A percentile compares a stretch with the other conserved stretches of the same genome.
Conservation (phyloP, 2,113 vertebrate genomes). For the Bos taurus region DNA sequence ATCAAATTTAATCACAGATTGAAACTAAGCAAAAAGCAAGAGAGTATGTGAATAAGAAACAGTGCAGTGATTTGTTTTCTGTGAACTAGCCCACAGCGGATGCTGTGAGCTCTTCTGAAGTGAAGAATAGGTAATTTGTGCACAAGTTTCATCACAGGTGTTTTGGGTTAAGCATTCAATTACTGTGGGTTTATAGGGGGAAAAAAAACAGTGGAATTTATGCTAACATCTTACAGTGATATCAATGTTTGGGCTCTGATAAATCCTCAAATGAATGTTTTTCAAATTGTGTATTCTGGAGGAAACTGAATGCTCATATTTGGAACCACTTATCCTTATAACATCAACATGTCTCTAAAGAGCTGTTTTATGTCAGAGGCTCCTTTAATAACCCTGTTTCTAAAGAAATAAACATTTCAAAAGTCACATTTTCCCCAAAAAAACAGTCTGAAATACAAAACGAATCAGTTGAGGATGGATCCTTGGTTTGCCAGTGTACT, state of each 20-base stretch:
- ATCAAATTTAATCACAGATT: conserved; percentile 24
- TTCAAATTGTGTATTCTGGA: conserved; percentile 26
- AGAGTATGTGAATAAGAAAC: not conserved
- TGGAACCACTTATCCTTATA: conserved; percentile 41
- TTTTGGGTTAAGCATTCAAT: conserved; percentile 52
- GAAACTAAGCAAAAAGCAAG: not conserved
- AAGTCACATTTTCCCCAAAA: conserved; percentile 11
- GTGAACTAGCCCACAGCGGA: not conserved
- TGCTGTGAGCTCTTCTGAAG: not conserved
- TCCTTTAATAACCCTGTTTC: conserved; percentile 54
- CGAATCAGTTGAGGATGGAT: not conserved
- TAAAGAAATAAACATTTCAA: conserved; percentile 56
- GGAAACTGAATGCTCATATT: conserved; percentile 32
- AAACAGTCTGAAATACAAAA: conserved; percentile 43
- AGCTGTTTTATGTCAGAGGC: conserved; percentile 53
- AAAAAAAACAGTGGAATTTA: conserved; percentile 23
- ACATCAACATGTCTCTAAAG: conserved; percentile 30
- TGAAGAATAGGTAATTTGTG: not conserved
- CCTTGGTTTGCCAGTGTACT: not conserved
- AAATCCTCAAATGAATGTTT: conserved; percentile 52
- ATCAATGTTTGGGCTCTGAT: conserved; percentile 55
- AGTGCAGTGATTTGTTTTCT: not conserved
- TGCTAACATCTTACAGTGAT: conserved; percentile 30
- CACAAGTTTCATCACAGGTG: not conserved
- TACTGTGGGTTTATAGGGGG: not conserved